phyloP scores from a whole-genome alignment of 2,113 vertebrate genomes.

The Rattus rattus region DNA sequence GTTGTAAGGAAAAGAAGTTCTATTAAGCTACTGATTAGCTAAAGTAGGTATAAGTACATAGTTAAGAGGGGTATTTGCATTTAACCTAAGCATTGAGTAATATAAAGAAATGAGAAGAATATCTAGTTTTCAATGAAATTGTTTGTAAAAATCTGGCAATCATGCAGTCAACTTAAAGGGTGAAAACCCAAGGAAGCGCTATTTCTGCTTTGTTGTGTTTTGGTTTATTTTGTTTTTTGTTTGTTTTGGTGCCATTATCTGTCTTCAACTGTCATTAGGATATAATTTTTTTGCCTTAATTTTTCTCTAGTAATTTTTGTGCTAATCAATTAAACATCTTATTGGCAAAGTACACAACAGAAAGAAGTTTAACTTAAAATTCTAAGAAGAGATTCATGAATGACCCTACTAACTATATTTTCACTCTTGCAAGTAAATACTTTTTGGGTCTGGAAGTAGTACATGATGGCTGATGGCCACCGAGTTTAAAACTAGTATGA shows the following conservation, averaged over 20 bases:
- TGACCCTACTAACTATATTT: accelerated
- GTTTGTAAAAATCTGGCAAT: background rate
- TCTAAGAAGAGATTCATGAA: background rate
- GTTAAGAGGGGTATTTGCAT: background rate
- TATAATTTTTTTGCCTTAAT: background rate
- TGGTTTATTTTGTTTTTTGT: too few species aligned
- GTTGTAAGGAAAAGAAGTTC: background rate
- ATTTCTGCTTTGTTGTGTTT: background rate
- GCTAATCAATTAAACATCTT: background rate
- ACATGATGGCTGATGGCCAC: background rate
- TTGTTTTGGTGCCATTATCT: background rate
- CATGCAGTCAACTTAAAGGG: background rate
- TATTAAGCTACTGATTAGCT: background rate
- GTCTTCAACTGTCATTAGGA: background rate
- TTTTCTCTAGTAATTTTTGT: background rate
- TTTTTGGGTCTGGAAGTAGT: background rate
- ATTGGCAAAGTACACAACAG: background rate
- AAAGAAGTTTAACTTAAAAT: background rate
- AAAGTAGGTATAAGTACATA: background rate
- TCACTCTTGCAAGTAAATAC: background rate
- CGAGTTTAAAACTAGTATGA: background rate
- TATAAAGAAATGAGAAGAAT: background rate
- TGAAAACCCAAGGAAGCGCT: background rate
- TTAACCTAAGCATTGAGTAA: background rate
- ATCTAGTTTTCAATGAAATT: background rate